Conservation (phyloP, 2,113 vertebrate genomes). For the Lepus timidus region DNA sequence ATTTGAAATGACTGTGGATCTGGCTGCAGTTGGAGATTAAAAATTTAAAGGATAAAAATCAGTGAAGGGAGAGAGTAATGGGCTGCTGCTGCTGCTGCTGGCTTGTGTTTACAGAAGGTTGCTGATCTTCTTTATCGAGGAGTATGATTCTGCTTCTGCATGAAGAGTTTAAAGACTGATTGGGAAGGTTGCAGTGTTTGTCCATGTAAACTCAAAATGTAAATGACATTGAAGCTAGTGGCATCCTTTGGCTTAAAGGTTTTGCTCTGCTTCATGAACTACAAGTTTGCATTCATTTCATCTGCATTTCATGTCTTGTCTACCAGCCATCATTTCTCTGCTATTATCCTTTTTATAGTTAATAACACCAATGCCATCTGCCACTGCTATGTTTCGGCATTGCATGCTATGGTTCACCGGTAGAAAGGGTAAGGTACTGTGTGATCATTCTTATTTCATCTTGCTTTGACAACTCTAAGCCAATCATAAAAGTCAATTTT, state of each 20-base stretch:
- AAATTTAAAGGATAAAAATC: slow-evolving; percentile 88
- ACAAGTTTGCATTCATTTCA: slow-evolving; percentile 88
- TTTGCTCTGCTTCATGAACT: slow-evolving; percentile 89
- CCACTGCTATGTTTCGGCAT: slow-evolving; percentile 99
- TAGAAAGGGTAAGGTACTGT: slow-evolving; percentile 97
- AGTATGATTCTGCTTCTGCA: slow-evolving; percentile 84
- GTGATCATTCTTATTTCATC: slow-evolving; percentile 82
- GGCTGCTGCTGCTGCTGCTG: slow-evolving; percentile 84
- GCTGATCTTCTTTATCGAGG: slow-evolving; percentile 86
- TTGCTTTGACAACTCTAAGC: slow-evolving; percentile 72
- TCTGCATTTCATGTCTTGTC: slow-evolving; percentile 88
- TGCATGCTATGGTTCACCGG: slow-evolving; percentile 99
- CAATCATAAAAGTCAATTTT: slow-evolving; percentile 60
- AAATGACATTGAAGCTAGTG: slow-evolving; percentile 84
- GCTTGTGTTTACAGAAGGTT: slow-evolving; percentile 84
- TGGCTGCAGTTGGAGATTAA: slow-evolving; percentile 87
- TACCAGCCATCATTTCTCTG: slow-evolving; percentile 88
- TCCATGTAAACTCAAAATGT: slow-evolving; percentile 84
- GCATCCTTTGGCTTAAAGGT: slow-evolving; percentile 87
- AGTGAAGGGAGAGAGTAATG: slow-evolving; percentile 86
- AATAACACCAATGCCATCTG: slow-evolving; percentile 96
- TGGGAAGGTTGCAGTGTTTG: slow-evolving; percentile 85
- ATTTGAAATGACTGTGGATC: slow-evolving; percentile 86
- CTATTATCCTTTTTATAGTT: slow-evolving; percentile 88
- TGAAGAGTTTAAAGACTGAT: slow-evolving; percentile 85